A percentile compares a stretch with the other conserved stretches of the same genome.
These are phyloP conservation scores for Hyppa rectilinea DNA, from an alignment of 2,888 invertebrate genomes.

Conservation along the genomic window DNA sequence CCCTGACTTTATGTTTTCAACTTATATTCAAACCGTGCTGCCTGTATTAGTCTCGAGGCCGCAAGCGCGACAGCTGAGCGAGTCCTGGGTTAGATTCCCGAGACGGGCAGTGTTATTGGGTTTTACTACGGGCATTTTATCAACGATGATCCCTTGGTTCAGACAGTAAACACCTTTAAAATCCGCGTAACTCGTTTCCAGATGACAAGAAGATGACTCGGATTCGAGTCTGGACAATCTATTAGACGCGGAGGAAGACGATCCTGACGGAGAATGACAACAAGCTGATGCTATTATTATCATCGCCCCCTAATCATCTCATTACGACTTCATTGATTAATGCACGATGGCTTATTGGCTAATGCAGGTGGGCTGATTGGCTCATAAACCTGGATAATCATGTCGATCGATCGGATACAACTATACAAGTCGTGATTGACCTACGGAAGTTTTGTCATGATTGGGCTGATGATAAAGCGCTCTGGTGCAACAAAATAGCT, in stretches of 20 bases:
- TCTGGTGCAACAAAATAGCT: constrained; percentile 31
- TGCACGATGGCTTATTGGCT: constrained; percentile 13
- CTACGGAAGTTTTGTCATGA: constrained; percentile 1
- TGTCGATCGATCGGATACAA: constrained; percentile 28
- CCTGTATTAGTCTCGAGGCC: too few relatives aligned
- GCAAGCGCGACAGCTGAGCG: too few relatives aligned
- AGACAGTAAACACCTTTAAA: neutral
- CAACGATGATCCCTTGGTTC: too few relatives aligned
- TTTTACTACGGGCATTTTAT: too few relatives aligned
- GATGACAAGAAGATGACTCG: constrained; percentile 90
- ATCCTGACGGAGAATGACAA: constrained; percentile 84
- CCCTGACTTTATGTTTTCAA: too few relatives aligned
- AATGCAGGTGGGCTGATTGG: constrained; percentile 13
- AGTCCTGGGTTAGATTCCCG: too few relatives aligned
- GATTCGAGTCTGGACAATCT: constrained; percentile 89
- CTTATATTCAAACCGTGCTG: too few relatives aligned
- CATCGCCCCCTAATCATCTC: constrained; percentile 70
- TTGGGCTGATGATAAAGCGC: constrained; percentile 19
- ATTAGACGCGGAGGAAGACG: constrained; percentile 84
- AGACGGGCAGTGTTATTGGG: too few relatives aligned
- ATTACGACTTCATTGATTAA: constrained; percentile 21
- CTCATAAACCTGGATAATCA: constrained; percentile 23
- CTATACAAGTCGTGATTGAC: constrained; percentile 24
- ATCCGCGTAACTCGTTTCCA: constrained; percentile 64
- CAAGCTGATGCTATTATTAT: constrained; percentile 77